Evolutionary conservation across 2,888 invertebrate species (phyloP), one percentile per base, ranked within the genome.

Genomic region (Trachelus stipa): DNA sequence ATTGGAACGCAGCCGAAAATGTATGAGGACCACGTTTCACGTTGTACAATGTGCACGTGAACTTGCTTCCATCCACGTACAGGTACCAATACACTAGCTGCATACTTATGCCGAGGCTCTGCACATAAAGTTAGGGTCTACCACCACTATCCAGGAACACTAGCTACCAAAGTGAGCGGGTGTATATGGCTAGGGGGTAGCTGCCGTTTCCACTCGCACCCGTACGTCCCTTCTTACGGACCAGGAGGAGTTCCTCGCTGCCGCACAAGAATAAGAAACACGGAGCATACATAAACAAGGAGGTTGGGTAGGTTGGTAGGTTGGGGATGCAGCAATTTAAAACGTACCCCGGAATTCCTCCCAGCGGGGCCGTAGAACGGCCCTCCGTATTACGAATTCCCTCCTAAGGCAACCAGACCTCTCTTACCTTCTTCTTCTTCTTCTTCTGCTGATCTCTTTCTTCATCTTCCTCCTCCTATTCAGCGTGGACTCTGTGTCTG

Each of bases 301-400:
- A 90, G 91, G 90, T 88, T 88, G 90, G 79, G 73, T 74, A 79
- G 76, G 76, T 12, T 12, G 76, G 76, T 76, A 71, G 76, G 78
- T 78, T 76, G 90, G 71, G 91, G 91, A 90, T 91, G 91, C 91
- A 90, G 91, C 91, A 91, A 91, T 91, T 91, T 91, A 91, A 91
- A 91, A 91, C 91, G 91, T 91, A 91, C 91, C 91, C 91, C 90
- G 91, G 91, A 91, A 91, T 91, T 91, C 90, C 90, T 91, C 91
- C 91, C 91, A 89, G 76, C 85, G 91, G 91, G 86, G 91, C 90
- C 90, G 91, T 91, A 91, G 89, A 90, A 87, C 90, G 88, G 90
- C 91, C 90, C 90, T 91, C 90, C 88, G 85, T 89, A 90, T 91
- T 90, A 90, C 90, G 89, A 90, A 91, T 91, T 91, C 90, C 88